A percentile compares a stretch with the other conserved stretches of the same genome.
Evolutionary conservation across 2,113 vertebrate genomes (phyloP).

Genomic region (Chlorodrepanis virens): DNA sequence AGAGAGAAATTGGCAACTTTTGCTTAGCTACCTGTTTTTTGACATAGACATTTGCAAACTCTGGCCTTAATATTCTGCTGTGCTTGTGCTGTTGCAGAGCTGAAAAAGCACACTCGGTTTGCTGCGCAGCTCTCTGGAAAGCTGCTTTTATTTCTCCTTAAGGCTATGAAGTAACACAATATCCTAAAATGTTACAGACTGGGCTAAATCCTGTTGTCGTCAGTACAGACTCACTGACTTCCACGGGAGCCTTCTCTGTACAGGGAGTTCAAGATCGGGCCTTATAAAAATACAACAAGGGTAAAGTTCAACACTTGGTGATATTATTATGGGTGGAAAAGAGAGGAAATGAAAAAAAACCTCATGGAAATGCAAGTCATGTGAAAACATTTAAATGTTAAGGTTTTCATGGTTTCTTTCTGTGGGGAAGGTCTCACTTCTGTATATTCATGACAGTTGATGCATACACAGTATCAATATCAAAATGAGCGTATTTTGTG

Average conservation of each 20-base stretch:
- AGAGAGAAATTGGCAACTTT: not conserved
- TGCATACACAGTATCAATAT: not conserved
- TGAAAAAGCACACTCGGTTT: not conserved
- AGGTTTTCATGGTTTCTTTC: not conserved
- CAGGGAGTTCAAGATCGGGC: not conserved
- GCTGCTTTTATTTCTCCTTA: conserved; percentile 55
- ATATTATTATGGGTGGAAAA: conserved; percentile 22
- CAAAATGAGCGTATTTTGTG: not conserved
- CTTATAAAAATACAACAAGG: conserved; percentile 30
- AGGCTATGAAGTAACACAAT: conserved; percentile 59
- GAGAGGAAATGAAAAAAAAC: not conserved
- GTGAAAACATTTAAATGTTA: not conserved
- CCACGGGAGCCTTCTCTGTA: not conserved
- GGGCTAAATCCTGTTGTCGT: conserved; percentile 43
- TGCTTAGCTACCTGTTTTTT: not conserved
- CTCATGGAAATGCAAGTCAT: conserved; percentile 2
- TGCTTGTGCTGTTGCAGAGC: not conserved
- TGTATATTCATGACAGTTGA: not conserved
- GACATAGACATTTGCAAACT: not conserved
- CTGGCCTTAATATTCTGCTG: conserved; percentile 16
- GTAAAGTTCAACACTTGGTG: conserved; percentile 25
- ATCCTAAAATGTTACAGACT: conserved; percentile 58
- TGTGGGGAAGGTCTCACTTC: conserved; percentile 10
- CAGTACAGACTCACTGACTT: conserved; percentile 11
- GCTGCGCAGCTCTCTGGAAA: conserved; percentile 18